Percentiles rank a stretch among this genome's conserved stretches.
Evolutionary conservation across 35 echinoderm and acorn worm species (phyloP).

Genomic region (Ptychodera flava): DNA sequence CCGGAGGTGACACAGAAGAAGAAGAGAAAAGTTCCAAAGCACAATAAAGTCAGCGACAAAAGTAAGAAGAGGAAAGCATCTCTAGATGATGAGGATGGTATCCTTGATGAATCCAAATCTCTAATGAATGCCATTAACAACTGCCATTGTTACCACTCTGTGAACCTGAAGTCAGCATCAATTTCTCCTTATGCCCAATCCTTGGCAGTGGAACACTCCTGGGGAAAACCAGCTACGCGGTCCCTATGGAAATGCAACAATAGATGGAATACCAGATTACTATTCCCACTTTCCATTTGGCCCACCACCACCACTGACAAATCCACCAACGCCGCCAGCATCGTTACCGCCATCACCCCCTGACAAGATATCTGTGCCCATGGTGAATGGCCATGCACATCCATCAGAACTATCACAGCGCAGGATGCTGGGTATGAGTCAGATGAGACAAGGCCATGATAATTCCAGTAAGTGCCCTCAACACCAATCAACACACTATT

Average conservation of each 20-base stretch:
- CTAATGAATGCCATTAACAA: constrained; percentile 75
- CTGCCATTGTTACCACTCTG: constrained; percentile 70
- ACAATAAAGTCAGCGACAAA: constrained; percentile 40
- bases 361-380: not conserved
- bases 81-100: constrained; percentile 36
- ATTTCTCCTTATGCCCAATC: constrained; percentile 62
- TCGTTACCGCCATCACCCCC: constrained; percentile 14
- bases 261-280: constrained; percentile 89
- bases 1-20: not conserved
- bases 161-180: constrained; percentile 77
- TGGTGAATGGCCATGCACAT: constrained; percentile 9
- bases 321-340: constrained; percentile 43
- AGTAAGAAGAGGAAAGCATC: constrained; percentile 30
- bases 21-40: constrained; percentile 34
- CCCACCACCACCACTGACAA: constrained; percentile 23
- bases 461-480: too few relatives aligned
- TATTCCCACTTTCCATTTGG: constrained; percentile 69
- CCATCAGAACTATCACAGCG: not conserved
- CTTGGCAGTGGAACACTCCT: constrained; percentile 66
- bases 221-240: constrained; percentile 65
- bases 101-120: not conserved
- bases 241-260: constrained; percentile 75
- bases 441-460: not conserved
- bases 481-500: too few relatives aligned
- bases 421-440: not conserved